These are phyloP conservation scores for Thereva nobilitata DNA, from an alignment of 2,888 invertebrate species.

Conservation along the genomic window DNA sequence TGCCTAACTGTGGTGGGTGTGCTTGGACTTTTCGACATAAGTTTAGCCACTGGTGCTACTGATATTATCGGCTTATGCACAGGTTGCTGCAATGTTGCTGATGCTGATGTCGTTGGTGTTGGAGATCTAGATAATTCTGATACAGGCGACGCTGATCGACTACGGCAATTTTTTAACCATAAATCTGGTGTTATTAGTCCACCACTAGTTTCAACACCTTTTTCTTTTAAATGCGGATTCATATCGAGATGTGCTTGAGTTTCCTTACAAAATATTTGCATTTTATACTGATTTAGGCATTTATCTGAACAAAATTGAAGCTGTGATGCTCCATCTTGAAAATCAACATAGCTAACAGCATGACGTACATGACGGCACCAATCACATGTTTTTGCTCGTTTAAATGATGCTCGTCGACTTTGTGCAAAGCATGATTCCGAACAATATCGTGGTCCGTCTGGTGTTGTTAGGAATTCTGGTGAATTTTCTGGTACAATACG, in stretches of 20 bases:
- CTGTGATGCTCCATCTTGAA: constrained; percentile 88
- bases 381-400: constrained; percentile 89
- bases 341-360: constrained; percentile 89
- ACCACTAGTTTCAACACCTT: constrained; percentile 52
- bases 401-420: constrained; percentile 85
- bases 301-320: constrained; percentile 91
- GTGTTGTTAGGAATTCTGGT: constrained; percentile 60
- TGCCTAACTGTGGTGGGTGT: constrained; percentile 40
- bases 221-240: constrained; percentile 71
- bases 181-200: constrained; percentile 85
- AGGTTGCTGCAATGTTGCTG: constrained; percentile 51
- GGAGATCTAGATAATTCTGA: constrained; percentile 64
- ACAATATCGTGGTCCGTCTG: constrained; percentile 64
- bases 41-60: constrained; percentile 68
- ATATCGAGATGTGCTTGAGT: constrained; percentile 89
- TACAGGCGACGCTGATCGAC: constrained; percentile 65
- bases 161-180: constrained; percentile 82
- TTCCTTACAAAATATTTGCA: constrained; percentile 94
- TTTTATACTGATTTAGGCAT: constrained; percentile 94
- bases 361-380: constrained; percentile 91
- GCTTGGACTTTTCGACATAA: constrained; percentile 60
- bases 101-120: constrained; percentile 50
- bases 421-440: constrained; percentile 91
- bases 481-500: constrained; percentile 66
- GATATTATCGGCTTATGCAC: constrained; percentile 68